Evolutionary conservation across 2,113 vertebrate genomes (phyloP), one percentile per base, ranked within the genome.

Genomic region (Galbula dea): DNA sequence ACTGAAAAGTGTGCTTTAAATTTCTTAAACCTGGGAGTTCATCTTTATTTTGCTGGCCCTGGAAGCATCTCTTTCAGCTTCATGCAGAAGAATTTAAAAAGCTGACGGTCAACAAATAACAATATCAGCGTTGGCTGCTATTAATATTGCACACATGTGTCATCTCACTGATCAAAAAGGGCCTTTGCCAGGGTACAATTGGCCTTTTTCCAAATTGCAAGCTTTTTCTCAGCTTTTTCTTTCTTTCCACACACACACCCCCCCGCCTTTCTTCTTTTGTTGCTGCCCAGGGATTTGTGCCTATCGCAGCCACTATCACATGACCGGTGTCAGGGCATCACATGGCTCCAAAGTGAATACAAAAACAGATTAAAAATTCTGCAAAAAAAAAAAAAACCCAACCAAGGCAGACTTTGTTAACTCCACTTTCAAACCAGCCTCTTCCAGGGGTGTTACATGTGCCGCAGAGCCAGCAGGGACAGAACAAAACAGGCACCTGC

Each of bases 131-230:
- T 98, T 90, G 41, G 94, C 94, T 94, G 97, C 97, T 97, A 96
- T 98, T 98, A 98, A 98, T 98, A 98, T 98, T 98, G 98, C 98
- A 98, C 98, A 98, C 98, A 98, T 98, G 98, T 98, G 97, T 97
- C 96, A 98, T 98, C 98, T 97, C 95, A 94, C 91, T 97, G 97
- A 98, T 98, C 97, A 97, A 97, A 98, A 97, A 68, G 97, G 96
- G 95, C 96, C 96, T 98, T 97, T 85, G 34, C 96, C 30, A 1
- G 96, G 97, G 90, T 88, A 97, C 97, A 97, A 97, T 97, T 98
- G 97, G 98, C 97, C 90, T 98, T 98, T 98, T 96, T 98, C 97
- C 97, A 98, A 98, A 97, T 96, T 95, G 97, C 97, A 97, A 97
- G 98, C 97, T 97, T 97, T 97, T 97, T 97, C 97, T 97, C 97